Conservation (phyloP, 1,140 invertebrate species). For the Drosophila nannoptera region DNA sequence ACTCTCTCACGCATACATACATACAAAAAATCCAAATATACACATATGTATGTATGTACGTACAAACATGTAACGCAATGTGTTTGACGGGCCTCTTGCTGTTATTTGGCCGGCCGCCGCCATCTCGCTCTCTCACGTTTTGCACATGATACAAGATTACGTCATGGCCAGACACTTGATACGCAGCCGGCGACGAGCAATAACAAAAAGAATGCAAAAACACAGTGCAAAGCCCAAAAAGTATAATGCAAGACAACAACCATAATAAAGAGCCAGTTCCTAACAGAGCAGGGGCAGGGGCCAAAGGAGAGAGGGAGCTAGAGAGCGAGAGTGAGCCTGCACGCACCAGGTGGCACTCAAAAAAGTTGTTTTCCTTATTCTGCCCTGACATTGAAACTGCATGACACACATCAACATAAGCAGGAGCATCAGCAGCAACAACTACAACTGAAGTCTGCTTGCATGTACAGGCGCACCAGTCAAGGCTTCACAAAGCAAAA, state of each 20-base stretch:
- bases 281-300: neutral
- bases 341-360: conserved; percentile 34
- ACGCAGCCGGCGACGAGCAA: conserved; percentile 46
- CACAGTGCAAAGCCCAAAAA: conserved; percentile 35
- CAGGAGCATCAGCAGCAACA: conserved; percentile 37
- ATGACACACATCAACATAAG: conserved; percentile 31
- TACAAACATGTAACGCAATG: conserved; percentile 1
- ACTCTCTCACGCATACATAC: neutral
- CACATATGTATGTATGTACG: neutral
- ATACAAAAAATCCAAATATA: too few species aligned
- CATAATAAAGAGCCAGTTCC: conserved; percentile 11
- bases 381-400: conserved; percentile 68
- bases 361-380: conserved; percentile 39
- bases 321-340: conserved; percentile 7
- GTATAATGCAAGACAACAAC: conserved; percentile 26
- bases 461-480: conserved; percentile 43
- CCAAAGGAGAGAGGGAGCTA: conserved; percentile 2
- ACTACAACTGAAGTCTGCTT: conserved; percentile 44
- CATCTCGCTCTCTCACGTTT: conserved; percentile 9
- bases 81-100: conserved; percentile 35
- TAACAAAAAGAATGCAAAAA: conserved; percentile 45
- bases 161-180: conserved; percentile 66
- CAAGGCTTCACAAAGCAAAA: conserved; percentile 6
- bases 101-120: neutral
- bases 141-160: conserved; percentile 55